These are phyloP conservation scores for Apodemus speciosus DNA, from an alignment of 2,113 vertebrate genomes.

Conservation along the genomic window DNA sequence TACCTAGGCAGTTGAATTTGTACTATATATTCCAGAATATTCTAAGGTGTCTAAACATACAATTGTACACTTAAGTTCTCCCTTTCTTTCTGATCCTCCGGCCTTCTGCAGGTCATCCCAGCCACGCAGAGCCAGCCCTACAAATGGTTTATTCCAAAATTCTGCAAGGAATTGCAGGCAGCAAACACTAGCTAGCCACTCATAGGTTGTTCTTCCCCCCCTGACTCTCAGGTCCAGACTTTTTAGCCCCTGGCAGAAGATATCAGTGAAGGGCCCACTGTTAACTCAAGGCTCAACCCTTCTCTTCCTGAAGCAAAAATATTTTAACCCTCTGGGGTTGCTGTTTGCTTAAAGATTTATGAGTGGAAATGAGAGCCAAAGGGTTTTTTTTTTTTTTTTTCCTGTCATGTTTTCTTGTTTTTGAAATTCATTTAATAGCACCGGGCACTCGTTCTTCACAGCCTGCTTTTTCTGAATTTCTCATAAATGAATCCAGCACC, in stretches of 20 bases:
- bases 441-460: constrained; percentile 62
- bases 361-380: constrained; percentile 48
- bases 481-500: constrained; percentile 88
- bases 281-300: constrained; percentile 31
- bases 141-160: constrained; percentile 64
- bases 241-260: constrained; percentile 66
- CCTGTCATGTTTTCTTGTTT: background rate
- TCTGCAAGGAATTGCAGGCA: constrained; percentile 38
- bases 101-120: constrained; percentile 5
- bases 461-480: constrained; percentile 84
- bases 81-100: background rate
- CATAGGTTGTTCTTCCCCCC: background rate
- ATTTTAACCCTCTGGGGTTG: constrained; percentile 26
- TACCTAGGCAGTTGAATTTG: constrained; percentile 85
- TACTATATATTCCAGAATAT: constrained; percentile 95
- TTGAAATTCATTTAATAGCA: constrained; percentile 6
- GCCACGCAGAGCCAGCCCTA: constrained; percentile 16
- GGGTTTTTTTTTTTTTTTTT: background rate
- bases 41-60: constrained; percentile 92
- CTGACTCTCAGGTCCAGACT: constrained; percentile 52
- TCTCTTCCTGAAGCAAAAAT: constrained; percentile 66
- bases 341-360: constrained; percentile 48
- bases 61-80: constrained; percentile 83
- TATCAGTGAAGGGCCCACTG: background rate
- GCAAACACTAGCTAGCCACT: constrained; percentile 39